These are phyloP conservation scores for Myiothlypis coronata DNA, from an alignment of 2,797 vertebrate genomes.

Conservation along the genomic window DNA sequence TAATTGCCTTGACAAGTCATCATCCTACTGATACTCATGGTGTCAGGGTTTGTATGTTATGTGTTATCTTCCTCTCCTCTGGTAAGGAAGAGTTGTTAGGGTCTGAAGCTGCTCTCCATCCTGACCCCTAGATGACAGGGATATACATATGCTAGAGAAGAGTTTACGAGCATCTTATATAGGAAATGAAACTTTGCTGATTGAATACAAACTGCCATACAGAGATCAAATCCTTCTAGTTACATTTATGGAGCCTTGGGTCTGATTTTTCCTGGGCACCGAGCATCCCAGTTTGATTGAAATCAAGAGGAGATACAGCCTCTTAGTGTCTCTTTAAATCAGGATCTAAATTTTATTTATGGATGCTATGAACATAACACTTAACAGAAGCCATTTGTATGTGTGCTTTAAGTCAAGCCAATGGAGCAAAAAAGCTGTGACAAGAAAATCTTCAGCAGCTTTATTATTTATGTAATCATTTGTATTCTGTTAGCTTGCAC, in stretches of 20 bases:
- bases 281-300: conserved; percentile 5
- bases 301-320: conserved; percentile 21
- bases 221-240: not conserved
- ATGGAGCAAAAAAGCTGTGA: conserved; percentile 43
- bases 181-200: not conserved
- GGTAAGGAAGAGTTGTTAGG: not conserved
- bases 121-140: not conserved
- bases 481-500: conserved; percentile 41
- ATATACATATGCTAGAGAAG: not conserved
- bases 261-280: not conserved
- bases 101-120: not conserved
- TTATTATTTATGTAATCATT: conserved; percentile 54
- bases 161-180: not conserved
- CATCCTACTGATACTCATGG: not conserved
- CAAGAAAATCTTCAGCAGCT: conserved; percentile 54
- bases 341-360: conserved; percentile 57
- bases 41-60: not conserved
- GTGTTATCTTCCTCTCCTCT: not conserved
- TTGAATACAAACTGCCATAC: not conserved
- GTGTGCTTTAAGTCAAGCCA: conserved; percentile 55
- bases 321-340: conserved; percentile 45
- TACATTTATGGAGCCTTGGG: not conserved
- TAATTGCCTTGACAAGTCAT: not conserved
- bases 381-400: conserved; percentile 47
- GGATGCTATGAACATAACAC: conserved; percentile 27